Percentiles rank a stretch among this genome's conserved stretches.
phyloP scores from a whole-genome alignment of 2,888 invertebrate species.

The Lagria hirta region DNA sequence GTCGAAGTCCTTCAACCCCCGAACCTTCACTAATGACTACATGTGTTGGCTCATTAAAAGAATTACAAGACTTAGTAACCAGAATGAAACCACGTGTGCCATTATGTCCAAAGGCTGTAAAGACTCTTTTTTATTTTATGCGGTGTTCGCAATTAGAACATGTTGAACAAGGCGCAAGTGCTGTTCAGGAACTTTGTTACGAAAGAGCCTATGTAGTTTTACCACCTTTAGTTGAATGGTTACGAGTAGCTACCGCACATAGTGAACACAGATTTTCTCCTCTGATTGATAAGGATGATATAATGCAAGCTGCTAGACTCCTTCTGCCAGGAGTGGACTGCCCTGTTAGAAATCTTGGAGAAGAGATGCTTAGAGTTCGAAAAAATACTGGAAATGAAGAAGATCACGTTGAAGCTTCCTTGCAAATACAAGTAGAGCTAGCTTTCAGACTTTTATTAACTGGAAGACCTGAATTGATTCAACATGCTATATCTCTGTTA shows the following conservation, averaged over 20 bases:
- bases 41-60: constrained; percentile 81
- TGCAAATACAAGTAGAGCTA: constrained; percentile 61
- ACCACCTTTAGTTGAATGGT: constrained; percentile 90
- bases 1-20: constrained; percentile 54
- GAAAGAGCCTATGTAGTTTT: constrained; percentile 85
- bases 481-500: constrained; percentile 74
- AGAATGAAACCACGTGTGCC: constrained; percentile 59
- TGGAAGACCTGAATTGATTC: constrained; percentile 77
- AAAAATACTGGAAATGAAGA: constrained; percentile 50
- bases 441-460: constrained; percentile 80
- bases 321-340: constrained; percentile 88
- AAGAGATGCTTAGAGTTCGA: constrained; percentile 56
- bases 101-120: constrained; percentile 69
- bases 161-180: constrained; percentile 46
- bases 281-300: constrained; percentile 76
- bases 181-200: constrained; percentile 70
- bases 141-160: constrained; percentile 76
- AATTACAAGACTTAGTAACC: constrained; percentile 74
- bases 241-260: constrained; percentile 80
- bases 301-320: constrained; percentile 83
- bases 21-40: constrained; percentile 80
- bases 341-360: constrained; percentile 74
- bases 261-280: constrained; percentile 77
- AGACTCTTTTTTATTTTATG: constrained; percentile 89
- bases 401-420: constrained; percentile 48